A percentile compares a stretch with the other conserved stretches of the same genome.
phyloP scores from a whole-genome alignment of 2,113 vertebrate genomes.

The Rhinopomastus cyanomelas region DNA sequence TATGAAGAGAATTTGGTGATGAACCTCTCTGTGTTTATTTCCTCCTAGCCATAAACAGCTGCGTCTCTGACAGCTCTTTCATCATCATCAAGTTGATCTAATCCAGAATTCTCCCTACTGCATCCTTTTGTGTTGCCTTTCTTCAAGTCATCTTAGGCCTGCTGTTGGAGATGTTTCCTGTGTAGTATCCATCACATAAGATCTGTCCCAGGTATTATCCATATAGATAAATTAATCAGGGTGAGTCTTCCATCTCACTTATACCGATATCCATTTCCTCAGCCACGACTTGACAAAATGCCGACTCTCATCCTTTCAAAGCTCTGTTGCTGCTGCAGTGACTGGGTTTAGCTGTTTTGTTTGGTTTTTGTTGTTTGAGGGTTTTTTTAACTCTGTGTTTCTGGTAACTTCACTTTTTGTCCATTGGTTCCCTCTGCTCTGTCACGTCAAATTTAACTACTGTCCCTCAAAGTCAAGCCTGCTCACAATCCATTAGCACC shows the following conservation, averaged over 20 bases:
- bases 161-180: neutral
- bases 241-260: neutral
- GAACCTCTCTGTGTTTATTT: neutral
- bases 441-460: neutral
- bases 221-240: neutral
- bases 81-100: slow-evolving; percentile 34
- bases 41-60: neutral
- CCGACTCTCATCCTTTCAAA: neutral
- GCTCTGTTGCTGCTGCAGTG: neutral
- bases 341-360: neutral
- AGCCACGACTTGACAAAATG: neutral
- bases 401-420: neutral
- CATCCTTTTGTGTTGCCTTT: neutral
- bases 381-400: neutral
- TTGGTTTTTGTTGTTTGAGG: neutral
- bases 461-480: neutral
- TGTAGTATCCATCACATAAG: neutral
- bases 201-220: neutral
- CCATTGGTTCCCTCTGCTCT: neutral
- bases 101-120: slow-evolving; percentile 6
- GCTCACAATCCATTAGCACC: neutral
- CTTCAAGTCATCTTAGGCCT: neutral
- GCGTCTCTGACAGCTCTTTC: slow-evolving; percentile 4
- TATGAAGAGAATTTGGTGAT: neutral
- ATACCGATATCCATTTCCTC: neutral